Evolutionary conservation across 2,888 invertebrate species (phyloP).

Genomic region (Andrena marginata): DNA sequence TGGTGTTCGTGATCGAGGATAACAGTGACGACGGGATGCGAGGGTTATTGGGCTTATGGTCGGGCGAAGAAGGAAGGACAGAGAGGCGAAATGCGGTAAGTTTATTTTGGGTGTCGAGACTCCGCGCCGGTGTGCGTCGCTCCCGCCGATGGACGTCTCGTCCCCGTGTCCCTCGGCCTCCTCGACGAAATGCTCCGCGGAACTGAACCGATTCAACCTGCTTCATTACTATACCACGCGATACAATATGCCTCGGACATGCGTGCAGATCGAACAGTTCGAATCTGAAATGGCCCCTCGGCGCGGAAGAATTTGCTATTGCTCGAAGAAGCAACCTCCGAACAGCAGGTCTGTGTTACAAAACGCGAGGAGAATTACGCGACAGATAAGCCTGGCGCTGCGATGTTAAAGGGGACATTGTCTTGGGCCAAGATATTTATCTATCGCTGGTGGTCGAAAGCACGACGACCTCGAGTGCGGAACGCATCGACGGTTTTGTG

Average conservation of each 20-base stretch:
- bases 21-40: constrained; percentile 14
- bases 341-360: no score
- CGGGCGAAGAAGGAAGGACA: constrained; percentile 51
- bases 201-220: not conserved
- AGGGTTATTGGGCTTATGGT: constrained; percentile 31
- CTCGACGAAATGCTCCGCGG: constrained; percentile 26
- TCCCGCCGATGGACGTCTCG: constrained; percentile 57
- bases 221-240: no score
- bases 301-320: no score
- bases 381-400: not conserved
- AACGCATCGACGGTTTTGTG: not conserved
- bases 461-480: not conserved
- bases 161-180: constrained; percentile 44
- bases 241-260: no score
- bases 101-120: constrained; percentile 81
- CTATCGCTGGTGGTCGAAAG: no score
- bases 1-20: constrained; percentile 14
- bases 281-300: no score
- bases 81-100: constrained; percentile 74
- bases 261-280: no score
- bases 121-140: constrained; percentile 74
- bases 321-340: no score
- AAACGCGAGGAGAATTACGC: no score
- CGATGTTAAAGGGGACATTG: not conserved
- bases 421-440: no score